Percentiles rank a stretch among this genome's conserved stretches.
phyloP scores from a whole-genome alignment of 2,113 vertebrate species.

The Centrocercus urophasianus region DNA sequence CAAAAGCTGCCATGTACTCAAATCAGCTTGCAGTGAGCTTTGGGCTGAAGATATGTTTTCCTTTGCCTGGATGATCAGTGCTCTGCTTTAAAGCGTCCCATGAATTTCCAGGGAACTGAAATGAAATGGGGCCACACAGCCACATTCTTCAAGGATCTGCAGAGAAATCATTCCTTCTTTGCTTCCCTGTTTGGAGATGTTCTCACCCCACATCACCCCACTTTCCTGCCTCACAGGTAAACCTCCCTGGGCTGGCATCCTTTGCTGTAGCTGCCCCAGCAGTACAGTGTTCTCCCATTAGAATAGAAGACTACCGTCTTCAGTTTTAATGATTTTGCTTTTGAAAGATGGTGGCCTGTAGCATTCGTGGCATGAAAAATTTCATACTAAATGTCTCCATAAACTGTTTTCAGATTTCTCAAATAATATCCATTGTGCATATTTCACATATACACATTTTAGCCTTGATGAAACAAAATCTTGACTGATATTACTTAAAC shows the following conservation, averaged over 20 bases:
- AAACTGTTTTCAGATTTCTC: not conserved
- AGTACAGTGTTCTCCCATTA: not conserved
- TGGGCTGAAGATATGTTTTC: not conserved
- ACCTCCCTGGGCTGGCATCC: not conserved
- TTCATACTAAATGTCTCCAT: not conserved
- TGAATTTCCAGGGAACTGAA: not conserved
- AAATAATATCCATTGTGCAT: not conserved
- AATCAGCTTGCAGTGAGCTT: not conserved
- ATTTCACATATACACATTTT: not conserved
- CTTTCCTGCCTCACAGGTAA: not conserved
- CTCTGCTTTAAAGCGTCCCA: not conserved
- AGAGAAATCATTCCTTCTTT: not conserved
- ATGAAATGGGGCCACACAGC: not conserved
- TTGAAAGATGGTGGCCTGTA: not conserved
- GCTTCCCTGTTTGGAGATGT: not conserved
- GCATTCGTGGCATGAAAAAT: not conserved
- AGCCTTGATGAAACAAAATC: not conserved
- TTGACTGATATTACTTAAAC: not conserved
- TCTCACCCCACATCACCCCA: not conserved
- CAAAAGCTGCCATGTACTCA: rapidly evolving
- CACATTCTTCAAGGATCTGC: not conserved
- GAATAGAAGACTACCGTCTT: not conserved
- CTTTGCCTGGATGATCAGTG: not conserved
- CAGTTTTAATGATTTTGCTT: not conserved
- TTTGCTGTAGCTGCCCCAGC: not conserved